Base-by-base conservation (phyloP, 2,797 vertebrate species). In the Geotrypetes seraphini region DNA sequence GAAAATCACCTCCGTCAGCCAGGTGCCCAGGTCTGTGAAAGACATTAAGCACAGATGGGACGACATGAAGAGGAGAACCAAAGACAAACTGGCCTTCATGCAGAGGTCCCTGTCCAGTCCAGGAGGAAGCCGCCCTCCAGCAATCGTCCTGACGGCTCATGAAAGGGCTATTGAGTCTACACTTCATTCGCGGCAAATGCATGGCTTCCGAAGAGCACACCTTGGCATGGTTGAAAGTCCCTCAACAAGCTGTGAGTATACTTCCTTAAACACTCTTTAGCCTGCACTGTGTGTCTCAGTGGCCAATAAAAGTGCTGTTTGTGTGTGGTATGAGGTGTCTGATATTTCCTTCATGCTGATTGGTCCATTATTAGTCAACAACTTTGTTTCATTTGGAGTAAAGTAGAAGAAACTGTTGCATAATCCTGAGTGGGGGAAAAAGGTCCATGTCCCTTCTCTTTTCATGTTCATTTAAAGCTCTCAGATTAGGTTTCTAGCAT, bases 21-120 rank as follows among this genome's bases (percentile, higher is more conserved):
- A 75, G 61, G 80, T 83, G 1, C 71, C 80, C 56, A 72, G 80
- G 39, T 83, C 74, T 52, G 37, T 81, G 37, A 83, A 83, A 54
- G 78, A 81, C 57, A 50, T 81, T 69, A 81, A 83, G 30, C 80
- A 80, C 68, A 70, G 77, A 61, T 81, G 80, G 80, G 77, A 81
- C 7, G 71, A 81, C 67, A 71, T 80, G 80, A 83, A 83, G 28
- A 75, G 78, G 42, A 75, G 78, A 58, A 77, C 77, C 60, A 83
- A 78, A 58, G 80, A 81, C 67, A 78, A 79, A 39, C 63, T 83
- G 65, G 72, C 71, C 11, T 54, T 69, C 35, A 83, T 83, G 77
- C 74, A 63, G 67, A 73, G 69, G 63, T 74, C 78, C 18, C 73
- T 80, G 33, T 75, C 70, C 1, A 54, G 71, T 60, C 57, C 65